Evolutionary conservation across 2,888 invertebrate species (phyloP).

Genomic region (Maniola hyperantus): DNA sequence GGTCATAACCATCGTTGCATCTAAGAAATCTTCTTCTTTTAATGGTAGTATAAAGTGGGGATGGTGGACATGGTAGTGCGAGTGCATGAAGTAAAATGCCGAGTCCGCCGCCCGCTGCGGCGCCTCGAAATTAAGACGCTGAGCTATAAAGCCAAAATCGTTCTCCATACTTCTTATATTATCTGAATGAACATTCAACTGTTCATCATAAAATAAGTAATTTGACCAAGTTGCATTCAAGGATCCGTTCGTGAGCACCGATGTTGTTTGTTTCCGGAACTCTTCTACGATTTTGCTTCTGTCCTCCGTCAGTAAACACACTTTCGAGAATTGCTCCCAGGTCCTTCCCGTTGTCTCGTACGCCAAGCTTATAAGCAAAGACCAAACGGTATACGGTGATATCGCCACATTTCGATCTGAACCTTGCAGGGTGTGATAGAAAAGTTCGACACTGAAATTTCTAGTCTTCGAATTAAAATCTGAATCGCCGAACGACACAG

Average conservation of each 20-base stretch:
- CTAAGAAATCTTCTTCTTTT: background rate
- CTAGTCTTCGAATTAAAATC: constrained; percentile 68
- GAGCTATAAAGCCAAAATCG: background rate
- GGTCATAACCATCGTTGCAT: constrained; percentile 5
- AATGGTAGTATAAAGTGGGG: too few relatives aligned
- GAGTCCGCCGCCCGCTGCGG: constrained; percentile 59
- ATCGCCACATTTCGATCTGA: constrained; percentile 68
- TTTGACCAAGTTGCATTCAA: too few relatives aligned
- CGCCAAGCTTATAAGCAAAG: constrained; percentile 68
- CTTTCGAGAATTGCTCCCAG: constrained; percentile 40
- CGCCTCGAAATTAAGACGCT: constrained; percentile 33
- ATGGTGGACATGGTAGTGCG: too few relatives aligned
- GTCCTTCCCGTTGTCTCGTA: constrained; percentile 60
- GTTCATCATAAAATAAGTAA: background rate
- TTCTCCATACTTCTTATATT: background rate
- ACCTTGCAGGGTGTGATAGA: constrained; percentile 62
- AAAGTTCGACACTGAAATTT: constrained; percentile 69
- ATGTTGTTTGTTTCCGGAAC: constrained; percentile 2
- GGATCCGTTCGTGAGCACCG: background rate
- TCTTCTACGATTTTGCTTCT: background rate
- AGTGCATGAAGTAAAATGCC: background rate
- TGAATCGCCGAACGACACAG: constrained; percentile 36
- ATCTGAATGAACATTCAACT: background rate
- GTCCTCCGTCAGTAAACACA: constrained; percentile 8
- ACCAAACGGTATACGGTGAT: constrained; percentile 76